Evolutionary conservation across 2,113 vertebrate genomes (phyloP).

Genomic region (Chloropsis cyanopogon): DNA sequence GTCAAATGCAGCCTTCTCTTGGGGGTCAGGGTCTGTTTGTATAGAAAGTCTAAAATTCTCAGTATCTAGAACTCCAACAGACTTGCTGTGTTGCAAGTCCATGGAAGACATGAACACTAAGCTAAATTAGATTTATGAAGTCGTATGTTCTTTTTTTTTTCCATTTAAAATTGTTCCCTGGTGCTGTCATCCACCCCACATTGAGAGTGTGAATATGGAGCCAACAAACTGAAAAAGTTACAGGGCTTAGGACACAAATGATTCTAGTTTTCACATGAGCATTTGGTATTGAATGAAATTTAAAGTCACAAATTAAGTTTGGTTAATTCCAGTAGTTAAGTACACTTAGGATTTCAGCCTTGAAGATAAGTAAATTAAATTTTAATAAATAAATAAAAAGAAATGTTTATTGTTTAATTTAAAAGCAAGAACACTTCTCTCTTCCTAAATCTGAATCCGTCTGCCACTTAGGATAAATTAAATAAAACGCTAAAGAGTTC

Average conservation of each 20-base stretch:
- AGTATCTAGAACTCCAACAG: no score
- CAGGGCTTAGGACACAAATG: background rate
- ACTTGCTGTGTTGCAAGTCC: background rate
- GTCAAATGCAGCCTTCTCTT: no score
- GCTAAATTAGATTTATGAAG: background rate
- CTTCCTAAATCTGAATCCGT: background rate
- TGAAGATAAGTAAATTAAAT: background rate
- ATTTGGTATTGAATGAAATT: background rate
- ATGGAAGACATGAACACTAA: fast-evolving
- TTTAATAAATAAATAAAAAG: background rate
- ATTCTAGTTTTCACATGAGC: background rate
- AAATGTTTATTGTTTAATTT: background rate
- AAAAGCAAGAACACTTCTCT: background rate
- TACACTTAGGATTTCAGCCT: background rate
- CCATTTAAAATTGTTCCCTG: background rate
- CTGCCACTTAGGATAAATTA: background rate
- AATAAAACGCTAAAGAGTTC: background rate
- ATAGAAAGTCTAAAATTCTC: no score
- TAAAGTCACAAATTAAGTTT: background rate
- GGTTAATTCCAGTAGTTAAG: background rate
- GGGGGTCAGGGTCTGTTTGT: no score
- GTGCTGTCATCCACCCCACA: background rate
- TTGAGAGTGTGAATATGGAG: background rate
- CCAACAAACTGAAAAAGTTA: background rate
- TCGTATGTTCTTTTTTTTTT: background rate